Base-by-base conservation (phyloP, 2,113 vertebrate genomes). In the Hippoglossus stenolepis region DNA sequence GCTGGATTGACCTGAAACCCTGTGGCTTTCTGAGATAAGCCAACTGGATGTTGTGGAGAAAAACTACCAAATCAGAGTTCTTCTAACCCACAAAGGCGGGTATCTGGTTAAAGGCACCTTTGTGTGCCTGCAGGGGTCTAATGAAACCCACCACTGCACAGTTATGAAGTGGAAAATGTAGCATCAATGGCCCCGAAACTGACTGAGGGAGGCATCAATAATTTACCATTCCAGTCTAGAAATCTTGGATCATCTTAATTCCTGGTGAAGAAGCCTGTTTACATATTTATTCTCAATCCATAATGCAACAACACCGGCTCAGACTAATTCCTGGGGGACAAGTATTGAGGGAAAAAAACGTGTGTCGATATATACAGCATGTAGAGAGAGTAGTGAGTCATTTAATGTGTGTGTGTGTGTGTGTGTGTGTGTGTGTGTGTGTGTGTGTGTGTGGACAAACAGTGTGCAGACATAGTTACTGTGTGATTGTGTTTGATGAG, bases 221-320 rank as follows among this genome's bases (percentile, higher is more conserved):
- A 92, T 92, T 83, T 64, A 90, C 43, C 51, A 53, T 40, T n/a
- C 59, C 17, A 14, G 73, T 66, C 56, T 77, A 31, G 63, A 77
- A 84, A 84, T 56, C 72, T 72, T 18, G 58, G 73, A 89, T 87
- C 66, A 84, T 82, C 75, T 65, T 49, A 47, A 65, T 65, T 82
- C 80, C 74, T 80, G 71, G 65, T 74, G 71, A 63, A 88, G 76
- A 75, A 75, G 60, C 47, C 77, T 47, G 20, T 89, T 84, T 90
- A 84, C 86, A 87, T 90, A 84, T 89, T 90, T 83, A 77, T 90
- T 91, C 70, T 74, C 15, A 60, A 77, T 79, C 40, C 80, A 90
- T 88, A 80, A 83, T 88, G 63, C 84, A 89, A 75, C 20, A 81
- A 60, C 54, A 73, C n/a, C 0, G 65, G 43, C 70, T 83, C 6